phyloP scores from a whole-genome alignment of 2,113 vertebrate species.

The Gavialis gangeticus region DNA sequence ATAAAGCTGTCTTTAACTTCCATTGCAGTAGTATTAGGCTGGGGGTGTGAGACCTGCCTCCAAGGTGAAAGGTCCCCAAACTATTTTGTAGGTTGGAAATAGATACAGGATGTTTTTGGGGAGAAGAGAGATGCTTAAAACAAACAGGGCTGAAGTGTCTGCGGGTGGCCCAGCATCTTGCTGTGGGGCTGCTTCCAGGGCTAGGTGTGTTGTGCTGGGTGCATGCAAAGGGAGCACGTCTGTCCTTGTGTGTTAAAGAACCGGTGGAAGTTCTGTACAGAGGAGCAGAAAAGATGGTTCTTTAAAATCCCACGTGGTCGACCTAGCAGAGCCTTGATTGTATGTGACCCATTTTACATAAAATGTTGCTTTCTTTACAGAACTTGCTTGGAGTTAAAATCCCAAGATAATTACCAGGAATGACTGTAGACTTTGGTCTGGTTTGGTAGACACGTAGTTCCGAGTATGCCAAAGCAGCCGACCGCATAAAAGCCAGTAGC shows the following conservation, averaged over 20 bases:
- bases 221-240: background rate
- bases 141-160: conserved; percentile 21
- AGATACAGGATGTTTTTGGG: conserved; percentile 28
- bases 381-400: background rate
- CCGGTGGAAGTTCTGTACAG: background rate
- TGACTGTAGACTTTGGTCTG: background rate
- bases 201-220: background rate
- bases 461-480: background rate
- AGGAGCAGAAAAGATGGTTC: background rate
- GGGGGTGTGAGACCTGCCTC: conserved; percentile 1
- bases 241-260: background rate
- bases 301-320: background rate
- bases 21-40: background rate
- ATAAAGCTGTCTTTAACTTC: no score
- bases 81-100: conserved; percentile 12
- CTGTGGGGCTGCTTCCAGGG: background rate
- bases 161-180: background rate
- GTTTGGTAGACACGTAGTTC: background rate
- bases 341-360: fast-evolving
- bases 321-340: background rate
- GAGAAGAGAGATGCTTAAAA: conserved; percentile 26
- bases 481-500: background rate
- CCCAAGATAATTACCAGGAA: background rate
- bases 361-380: background rate
- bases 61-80: conserved; percentile 30